A percentile compares a stretch with the other conserved stretches of the same genome.
These are phyloP conservation scores for Heloderma charlesbogerti DNA, from an alignment of 2,113 vertebrate species.

Conservation along the genomic window DNA sequence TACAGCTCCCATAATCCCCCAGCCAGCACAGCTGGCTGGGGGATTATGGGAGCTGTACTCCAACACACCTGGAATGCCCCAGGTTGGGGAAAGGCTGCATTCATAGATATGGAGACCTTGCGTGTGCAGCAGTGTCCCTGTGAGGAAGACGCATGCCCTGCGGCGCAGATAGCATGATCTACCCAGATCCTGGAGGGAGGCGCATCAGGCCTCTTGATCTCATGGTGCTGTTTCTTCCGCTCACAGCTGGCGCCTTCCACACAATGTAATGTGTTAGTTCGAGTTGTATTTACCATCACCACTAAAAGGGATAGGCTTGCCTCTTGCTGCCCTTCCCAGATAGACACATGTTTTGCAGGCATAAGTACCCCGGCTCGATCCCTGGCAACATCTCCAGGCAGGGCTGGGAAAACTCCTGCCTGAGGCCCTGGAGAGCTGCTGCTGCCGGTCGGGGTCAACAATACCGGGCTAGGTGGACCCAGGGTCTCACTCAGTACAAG, in stretches of 20 bases:
- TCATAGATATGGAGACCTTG: too few species aligned
- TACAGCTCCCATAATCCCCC: too few species aligned
- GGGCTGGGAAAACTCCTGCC: too few species aligned
- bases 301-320: background rate
- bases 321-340: background rate
- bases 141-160: fast-evolving
- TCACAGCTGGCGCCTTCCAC: slow-evolving; percentile 50
- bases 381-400: too few species aligned
- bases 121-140: fast-evolving
- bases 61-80: background rate
- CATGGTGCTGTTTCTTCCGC: background rate
- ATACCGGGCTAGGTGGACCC: too few species aligned
- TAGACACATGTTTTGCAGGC: too few species aligned
- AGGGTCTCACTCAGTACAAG: too few species aligned
- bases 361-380: too few species aligned
- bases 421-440: too few species aligned
- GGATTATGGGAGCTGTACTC: background rate
- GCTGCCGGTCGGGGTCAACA: too few species aligned
- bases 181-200: slow-evolving; percentile 55
- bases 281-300: slow-evolving; percentile 39
- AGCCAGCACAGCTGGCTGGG: too few species aligned
- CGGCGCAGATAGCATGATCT: slow-evolving; percentile 45
- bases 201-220: background rate
- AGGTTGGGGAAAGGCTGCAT: too few species aligned
- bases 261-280: fast-evolving